A percentile compares a stretch with the other conserved stretches of the same genome.
Conservation (phyloP, 37 sponge, comb jelly and placozoan species). For the Spongilla lacustris region DNA sequence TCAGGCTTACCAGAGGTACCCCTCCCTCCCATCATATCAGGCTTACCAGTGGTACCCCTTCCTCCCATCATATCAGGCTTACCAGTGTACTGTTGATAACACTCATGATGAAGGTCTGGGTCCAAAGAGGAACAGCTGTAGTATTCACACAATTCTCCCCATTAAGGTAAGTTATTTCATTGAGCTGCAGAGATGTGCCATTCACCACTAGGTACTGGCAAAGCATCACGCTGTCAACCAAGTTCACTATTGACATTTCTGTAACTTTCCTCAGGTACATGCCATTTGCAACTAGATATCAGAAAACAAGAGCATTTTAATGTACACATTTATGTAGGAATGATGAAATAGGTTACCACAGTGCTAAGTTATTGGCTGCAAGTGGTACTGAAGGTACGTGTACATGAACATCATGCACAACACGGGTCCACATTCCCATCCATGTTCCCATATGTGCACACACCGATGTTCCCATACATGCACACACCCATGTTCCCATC, state of each 20-base stretch:
- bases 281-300: conserved; percentile 38
- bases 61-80: too few species aligned
- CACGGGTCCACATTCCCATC: not conserved
- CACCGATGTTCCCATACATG: not conserved
- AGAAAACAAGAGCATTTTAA: not conserved
- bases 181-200: not conserved
- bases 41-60: too few species aligned
- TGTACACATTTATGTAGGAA: not conserved
- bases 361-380: too few species aligned
- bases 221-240: conserved; percentile 12
- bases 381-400: too few species aligned
- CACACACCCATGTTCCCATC: not conserved
- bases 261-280: conserved; percentile 52
- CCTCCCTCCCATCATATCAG: too few species aligned
- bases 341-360: too few species aligned
- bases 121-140: conserved; percentile 42
- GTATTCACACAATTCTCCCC: conserved; percentile 58
- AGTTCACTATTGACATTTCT: conserved; percentile 43
- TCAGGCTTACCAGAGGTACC: too few species aligned
- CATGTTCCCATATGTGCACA: not conserved
- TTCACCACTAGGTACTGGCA: conserved; percentile 38
- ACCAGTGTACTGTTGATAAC: not conserved
- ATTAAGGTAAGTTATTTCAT: conserved; percentile 56
- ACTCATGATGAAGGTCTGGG: conserved; percentile 7
- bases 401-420: not conserved